Conservation (phyloP, 1,140 invertebrate genomes). For the Aphelenchoides besseyi region DNA sequence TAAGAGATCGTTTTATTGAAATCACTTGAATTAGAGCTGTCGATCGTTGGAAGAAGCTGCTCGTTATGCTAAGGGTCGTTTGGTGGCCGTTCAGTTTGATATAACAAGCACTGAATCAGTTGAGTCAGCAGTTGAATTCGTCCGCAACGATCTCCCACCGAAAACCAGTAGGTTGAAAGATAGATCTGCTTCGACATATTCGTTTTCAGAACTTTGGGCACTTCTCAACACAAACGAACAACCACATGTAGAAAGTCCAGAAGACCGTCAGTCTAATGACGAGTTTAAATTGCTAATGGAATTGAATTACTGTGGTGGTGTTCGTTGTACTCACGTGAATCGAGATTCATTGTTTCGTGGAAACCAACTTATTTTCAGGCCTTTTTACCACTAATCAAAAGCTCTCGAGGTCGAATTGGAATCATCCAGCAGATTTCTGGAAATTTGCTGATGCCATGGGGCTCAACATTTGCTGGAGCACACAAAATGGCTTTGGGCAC, state of each 20-base stretch:
- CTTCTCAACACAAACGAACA: constrained; percentile 38
- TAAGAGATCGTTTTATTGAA: constrained; percentile 9
- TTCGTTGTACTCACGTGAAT: constrained; percentile 43
- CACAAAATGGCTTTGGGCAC: not conserved
- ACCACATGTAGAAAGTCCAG: not conserved
- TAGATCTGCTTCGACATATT: not conserved
- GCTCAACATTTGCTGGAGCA: not conserved
- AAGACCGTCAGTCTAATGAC: not conserved
- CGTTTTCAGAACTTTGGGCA: constrained; percentile 47
- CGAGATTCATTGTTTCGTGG: not conserved
- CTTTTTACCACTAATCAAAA: constrained; percentile 44
- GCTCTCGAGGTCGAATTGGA: constrained; percentile 33
- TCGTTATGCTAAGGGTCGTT: constrained; percentile 24
- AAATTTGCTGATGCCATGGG: not conserved
- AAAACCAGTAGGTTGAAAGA: not conserved
- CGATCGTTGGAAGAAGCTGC: constrained; percentile 19
- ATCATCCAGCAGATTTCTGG: constrained; percentile 30
- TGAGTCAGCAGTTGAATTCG: constrained; percentile 21
- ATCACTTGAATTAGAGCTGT: too few relatives aligned
- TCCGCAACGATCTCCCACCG: not conserved
- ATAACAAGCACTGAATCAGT: constrained; percentile 42
- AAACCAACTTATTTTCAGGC: constrained; percentile 24
- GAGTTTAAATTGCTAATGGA: constrained; percentile 33
- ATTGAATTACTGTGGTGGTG: constrained; percentile 38
- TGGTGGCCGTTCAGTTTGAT: constrained; percentile 34